A percentile compares a stretch with the other conserved stretches of the same genome.
Evolutionary conservation across 2,888 invertebrate species (phyloP).

Genomic region (Archaeoteleia sp.): DNA sequence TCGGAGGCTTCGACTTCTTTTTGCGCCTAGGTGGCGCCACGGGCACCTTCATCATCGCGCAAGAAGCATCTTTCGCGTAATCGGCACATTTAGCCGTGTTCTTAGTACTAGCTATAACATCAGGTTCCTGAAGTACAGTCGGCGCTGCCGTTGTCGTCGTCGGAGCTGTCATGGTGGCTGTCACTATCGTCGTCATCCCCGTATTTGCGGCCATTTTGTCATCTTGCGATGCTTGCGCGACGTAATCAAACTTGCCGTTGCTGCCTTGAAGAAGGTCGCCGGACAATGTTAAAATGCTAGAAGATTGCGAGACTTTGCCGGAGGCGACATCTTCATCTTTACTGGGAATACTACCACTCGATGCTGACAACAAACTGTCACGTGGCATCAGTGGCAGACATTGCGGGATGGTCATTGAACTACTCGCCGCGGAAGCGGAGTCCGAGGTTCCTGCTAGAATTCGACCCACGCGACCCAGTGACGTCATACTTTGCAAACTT

Average conservation of each 20-base stretch:
- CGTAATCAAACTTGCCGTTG: slow-evolving; percentile 62
- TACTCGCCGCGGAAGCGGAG: slow-evolving; percentile 64
- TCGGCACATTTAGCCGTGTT: slow-evolving; percentile 68
- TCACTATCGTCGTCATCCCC: slow-evolving; percentile 50
- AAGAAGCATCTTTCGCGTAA: slow-evolving; percentile 58
- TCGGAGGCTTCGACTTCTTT: slow-evolving; percentile 79
- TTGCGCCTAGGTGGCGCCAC: slow-evolving; percentile 88
- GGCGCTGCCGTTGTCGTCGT: neutral
- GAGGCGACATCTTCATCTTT: slow-evolving; percentile 71
- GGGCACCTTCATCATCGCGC: slow-evolving; percentile 74
- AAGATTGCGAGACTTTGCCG: slow-evolving; percentile 71
- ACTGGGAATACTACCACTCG: slow-evolving; percentile 67
- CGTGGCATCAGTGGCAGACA: slow-evolving; percentile 59
- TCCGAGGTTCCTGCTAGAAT: slow-evolving; percentile 82
- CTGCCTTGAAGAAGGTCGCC: slow-evolving; percentile 65
- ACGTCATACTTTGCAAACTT: slow-evolving; percentile 92
- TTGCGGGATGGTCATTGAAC: slow-evolving; percentile 60
- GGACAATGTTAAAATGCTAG: slow-evolving; percentile 69
- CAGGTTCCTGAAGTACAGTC: slow-evolving; percentile 83
- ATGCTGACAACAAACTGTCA: slow-evolving; percentile 67
- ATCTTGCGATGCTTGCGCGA: slow-evolving; percentile 60
- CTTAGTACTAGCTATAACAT: slow-evolving; percentile 95
- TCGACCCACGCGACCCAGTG: slow-evolving; percentile 87
- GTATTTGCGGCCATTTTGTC: no score
- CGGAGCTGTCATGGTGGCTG: slow-evolving; percentile 14